Evolutionary conservation across 2,113 vertebrate species (phyloP).

Genomic region (Cromileptes altivelis): DNA sequence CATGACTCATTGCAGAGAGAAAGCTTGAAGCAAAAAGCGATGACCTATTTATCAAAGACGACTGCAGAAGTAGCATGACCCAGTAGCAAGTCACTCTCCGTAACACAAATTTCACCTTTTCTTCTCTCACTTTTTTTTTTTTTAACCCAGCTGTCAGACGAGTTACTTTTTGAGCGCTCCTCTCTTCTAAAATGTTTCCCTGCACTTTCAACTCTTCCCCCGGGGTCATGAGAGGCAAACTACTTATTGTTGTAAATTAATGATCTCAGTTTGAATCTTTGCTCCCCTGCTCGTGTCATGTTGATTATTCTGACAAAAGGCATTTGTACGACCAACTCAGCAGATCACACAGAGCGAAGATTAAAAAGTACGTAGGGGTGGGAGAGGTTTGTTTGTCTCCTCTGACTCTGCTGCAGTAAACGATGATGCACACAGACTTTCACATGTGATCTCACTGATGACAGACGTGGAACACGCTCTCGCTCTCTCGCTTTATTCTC

Average conservation of each 20-base stretch:
- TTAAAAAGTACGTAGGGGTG: neutral
- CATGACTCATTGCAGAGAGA: constrained; percentile 61
- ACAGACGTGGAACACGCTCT: constrained; percentile 11
- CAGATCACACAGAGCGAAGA: constrained; percentile 16
- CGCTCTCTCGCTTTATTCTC: constrained; percentile 27
- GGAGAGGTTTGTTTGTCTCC: constrained; percentile 28
- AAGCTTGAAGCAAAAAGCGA: constrained; percentile 61
- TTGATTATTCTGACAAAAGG: constrained; percentile 51
- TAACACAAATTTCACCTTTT: constrained; percentile 44
- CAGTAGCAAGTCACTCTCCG: constrained; percentile 37
- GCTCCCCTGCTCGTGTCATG: constrained; percentile 20
- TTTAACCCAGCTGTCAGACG: constrained; percentile 32
- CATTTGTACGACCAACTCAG: constrained; percentile 14
- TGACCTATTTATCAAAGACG: constrained; percentile 69
- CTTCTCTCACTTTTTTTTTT: neutral
- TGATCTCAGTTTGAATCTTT: constrained; percentile 37
- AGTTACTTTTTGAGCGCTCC: neutral
- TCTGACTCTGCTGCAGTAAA: neutral
- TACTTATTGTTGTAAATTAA: constrained; percentile 39
- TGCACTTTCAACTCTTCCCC: constrained; percentile 19
- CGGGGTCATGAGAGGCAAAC: constrained; percentile 23
- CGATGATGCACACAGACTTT: constrained; percentile 28
- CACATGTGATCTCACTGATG: constrained; percentile 14
- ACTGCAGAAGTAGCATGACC: constrained; percentile 57
- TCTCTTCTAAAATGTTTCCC: constrained; percentile 30